These are phyloP conservation scores for Drosophila albomicans DNA, from an alignment of 1,140 invertebrate species.

Conservation along the genomic window DNA sequence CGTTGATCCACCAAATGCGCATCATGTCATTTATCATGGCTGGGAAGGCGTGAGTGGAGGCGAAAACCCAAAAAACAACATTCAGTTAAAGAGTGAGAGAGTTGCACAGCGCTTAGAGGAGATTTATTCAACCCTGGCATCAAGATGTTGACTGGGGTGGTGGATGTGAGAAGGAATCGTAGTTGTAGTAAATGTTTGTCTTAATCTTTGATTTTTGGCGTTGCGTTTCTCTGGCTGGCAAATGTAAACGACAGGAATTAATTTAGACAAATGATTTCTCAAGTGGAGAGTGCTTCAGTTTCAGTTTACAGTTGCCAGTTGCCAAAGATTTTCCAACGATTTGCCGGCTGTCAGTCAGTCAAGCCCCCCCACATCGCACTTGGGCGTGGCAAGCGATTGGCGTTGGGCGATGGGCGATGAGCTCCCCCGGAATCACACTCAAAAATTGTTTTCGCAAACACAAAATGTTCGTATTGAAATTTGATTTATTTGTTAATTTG, in stretches of 20 bases:
- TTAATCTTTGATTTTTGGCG: slow-evolving; percentile 84
- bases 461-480: slow-evolving; percentile 85
- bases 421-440: slow-evolving; percentile 58
- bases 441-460: slow-evolving; percentile 83
- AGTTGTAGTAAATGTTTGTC: slow-evolving; percentile 80
- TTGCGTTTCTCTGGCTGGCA: slow-evolving; percentile 62
- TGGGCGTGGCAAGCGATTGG: slow-evolving; percentile 71
- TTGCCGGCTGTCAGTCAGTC: slow-evolving; percentile 74
- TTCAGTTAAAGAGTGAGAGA: slow-evolving; percentile 10
- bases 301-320: slow-evolving; percentile 16
- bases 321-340: slow-evolving; percentile 41
- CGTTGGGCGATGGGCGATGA: slow-evolving; percentile 4
- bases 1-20: slow-evolving; percentile 62
- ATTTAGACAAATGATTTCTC: slow-evolving; percentile 85
- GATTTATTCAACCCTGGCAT: slow-evolving; percentile 1
- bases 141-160: background rate
- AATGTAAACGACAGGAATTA: slow-evolving; percentile 85
- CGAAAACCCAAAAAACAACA: slow-evolving; percentile 12
- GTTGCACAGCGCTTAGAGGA: slow-evolving; percentile 36
- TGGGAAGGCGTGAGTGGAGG: slow-evolving; percentile 50
- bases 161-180: slow-evolving; percentile 37
- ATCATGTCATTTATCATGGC: slow-evolving; percentile 81
- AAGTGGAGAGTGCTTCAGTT: slow-evolving; percentile 68
- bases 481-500: slow-evolving; percentile 85
- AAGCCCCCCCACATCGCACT: slow-evolving; percentile 37